Conservation (phyloP, 2,113 vertebrate species). For the Gobiocypris rarus region DNA sequence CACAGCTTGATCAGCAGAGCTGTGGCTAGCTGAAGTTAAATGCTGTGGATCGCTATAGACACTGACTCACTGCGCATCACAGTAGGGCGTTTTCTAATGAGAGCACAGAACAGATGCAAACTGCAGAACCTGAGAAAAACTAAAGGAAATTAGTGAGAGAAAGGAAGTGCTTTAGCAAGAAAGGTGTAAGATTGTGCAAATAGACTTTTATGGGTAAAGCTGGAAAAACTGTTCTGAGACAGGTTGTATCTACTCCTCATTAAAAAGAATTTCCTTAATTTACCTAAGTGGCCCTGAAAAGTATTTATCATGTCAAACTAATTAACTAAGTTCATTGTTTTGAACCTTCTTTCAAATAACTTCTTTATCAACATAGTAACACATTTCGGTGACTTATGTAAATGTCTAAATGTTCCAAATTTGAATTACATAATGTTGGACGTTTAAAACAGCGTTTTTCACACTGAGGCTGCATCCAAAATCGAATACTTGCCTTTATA, state of each 20-base stretch:
- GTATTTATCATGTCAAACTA: no score
- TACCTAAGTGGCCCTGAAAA: no score
- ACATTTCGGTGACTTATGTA: no score
- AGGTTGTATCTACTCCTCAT: neutral
- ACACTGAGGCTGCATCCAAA: no score
- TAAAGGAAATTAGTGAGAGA: neutral
- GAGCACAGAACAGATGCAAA: constrained; percentile 39
- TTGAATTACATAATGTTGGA: no score
- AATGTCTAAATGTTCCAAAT: no score
- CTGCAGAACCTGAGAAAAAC: neutral
- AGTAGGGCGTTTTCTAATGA: constrained; percentile 60
- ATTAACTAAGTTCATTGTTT: no score
- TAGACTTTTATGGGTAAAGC: constrained; percentile 14
- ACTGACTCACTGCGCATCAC: constrained; percentile 55
- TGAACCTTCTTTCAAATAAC: no score
- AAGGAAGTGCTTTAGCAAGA: constrained; percentile 1
- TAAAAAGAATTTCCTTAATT: no score
- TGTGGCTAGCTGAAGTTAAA: constrained; percentile 16
- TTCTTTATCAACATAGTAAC: no score
- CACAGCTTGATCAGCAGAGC: neutral
- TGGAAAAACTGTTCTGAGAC: neutral
- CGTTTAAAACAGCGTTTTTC: no score
- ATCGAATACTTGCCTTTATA: no score
- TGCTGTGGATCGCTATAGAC: constrained; percentile 42
- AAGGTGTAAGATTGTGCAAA: constrained; percentile 30